Evolutionary conservation across 30 jellyfish, hydroid and myxozoan species (phyloP).

Genomic region (Aurelia aurita): DNA sequence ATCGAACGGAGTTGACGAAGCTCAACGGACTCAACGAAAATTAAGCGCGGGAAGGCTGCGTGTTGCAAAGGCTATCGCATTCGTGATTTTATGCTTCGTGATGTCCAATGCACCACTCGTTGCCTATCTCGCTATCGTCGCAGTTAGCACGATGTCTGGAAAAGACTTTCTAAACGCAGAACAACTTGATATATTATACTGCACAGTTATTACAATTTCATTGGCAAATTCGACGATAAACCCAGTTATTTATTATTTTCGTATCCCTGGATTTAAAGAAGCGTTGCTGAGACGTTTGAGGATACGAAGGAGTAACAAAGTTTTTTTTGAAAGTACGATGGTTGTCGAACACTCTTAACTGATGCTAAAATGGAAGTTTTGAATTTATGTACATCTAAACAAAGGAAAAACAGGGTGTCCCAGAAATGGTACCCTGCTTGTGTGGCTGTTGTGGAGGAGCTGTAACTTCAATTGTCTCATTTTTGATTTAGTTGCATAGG

Average conservation of each 20-base stretch:
- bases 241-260: slow-evolving; percentile 80
- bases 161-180: neutral
- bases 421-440: too few species aligned
- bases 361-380: too few species aligned
- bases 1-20: neutral
- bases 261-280: slow-evolving; percentile 65
- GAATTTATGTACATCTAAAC: too few species aligned
- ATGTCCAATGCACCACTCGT: slow-evolving; percentile 52
- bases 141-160: slow-evolving; percentile 17
- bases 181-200: slow-evolving; percentile 30
- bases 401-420: too few species aligned
- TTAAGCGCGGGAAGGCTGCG: slow-evolving; percentile 18
- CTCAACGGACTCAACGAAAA: neutral
- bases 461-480: too few species aligned
- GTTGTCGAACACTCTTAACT: neutral
- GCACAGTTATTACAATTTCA: slow-evolving; percentile 17
- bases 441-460: too few species aligned
- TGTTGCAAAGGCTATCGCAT: slow-evolving; percentile 50
- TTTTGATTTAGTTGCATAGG: too few species aligned
- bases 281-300: slow-evolving; percentile 26
- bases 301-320: neutral
- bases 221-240: slow-evolving; percentile 77
- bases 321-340: slow-evolving; percentile 2
- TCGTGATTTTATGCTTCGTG: slow-evolving; percentile 30
- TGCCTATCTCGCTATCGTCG: slow-evolving; percentile 50